A percentile compares a stretch with the other conserved stretches of the same genome.
Evolutionary conservation across 2,797 vertebrate species (phyloP).

Genomic region (Pseudochirops cupreus): DNA sequence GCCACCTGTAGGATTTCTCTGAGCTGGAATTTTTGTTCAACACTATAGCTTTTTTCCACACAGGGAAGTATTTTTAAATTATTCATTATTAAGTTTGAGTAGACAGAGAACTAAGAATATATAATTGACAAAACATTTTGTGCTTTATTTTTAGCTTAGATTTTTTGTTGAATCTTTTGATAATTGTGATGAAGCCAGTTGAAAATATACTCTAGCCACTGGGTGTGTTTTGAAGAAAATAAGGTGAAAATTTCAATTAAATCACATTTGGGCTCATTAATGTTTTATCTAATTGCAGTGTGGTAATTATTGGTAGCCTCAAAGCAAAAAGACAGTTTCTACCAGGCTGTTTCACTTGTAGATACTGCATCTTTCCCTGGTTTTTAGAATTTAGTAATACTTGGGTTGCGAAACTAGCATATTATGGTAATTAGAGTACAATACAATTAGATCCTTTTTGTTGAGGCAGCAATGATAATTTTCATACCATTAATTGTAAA

Average conservation of each 20-base stretch:
- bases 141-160: neutral
- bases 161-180: conserved; percentile 50
- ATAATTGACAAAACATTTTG: neutral
- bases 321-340: neutral
- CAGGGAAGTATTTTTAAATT: neutral
- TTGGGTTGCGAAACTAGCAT: conserved; percentile 22
- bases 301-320: conserved; percentile 52
- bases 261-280: neutral
- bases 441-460: neutral
- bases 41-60: neutral
- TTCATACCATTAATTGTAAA: neutral
- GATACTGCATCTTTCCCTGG: conserved; percentile 44
- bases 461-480: neutral
- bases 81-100: neutral
- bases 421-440: neutral
- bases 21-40: neutral
- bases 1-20: neutral
- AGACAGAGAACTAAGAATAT: neutral
- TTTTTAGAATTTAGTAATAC: conserved; percentile 23
- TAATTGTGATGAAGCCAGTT: conserved; percentile 39
- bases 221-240: conserved; percentile 34
- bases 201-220: conserved; percentile 3
- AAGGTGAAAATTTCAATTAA: conserved; percentile 47
- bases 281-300: neutral
- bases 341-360: conserved; percentile 11